These are phyloP conservation scores for Macquaria australasica DNA, from an alignment of 2,113 vertebrate genomes.

Conservation along the genomic window DNA sequence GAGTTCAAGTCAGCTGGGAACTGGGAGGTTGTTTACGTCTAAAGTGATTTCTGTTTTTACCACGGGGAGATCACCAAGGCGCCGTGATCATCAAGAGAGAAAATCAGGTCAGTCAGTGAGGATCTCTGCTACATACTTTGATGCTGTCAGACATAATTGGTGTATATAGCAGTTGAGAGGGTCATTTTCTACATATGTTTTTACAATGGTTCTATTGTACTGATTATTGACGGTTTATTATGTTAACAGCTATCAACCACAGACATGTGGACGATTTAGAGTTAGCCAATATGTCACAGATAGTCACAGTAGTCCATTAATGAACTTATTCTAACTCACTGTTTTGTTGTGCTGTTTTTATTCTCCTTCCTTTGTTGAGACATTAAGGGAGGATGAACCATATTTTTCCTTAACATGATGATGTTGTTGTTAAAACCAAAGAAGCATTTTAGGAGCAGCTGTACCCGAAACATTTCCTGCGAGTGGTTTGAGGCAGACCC, in stretches of 20 bases:
- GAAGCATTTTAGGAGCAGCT: constrained; percentile 42
- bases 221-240: not conserved
- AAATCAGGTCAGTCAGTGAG: constrained; percentile 41
- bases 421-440: constrained; percentile 26
- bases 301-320: not conserved
- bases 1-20: constrained; percentile 56
- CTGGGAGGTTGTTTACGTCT: constrained; percentile 56
- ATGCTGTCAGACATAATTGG: not conserved
- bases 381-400: not conserved
- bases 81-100: constrained; percentile 36
- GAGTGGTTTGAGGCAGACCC: constrained; percentile 55
- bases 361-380: not conserved
- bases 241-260: not conserved
- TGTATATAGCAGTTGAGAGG: constrained; percentile 6
- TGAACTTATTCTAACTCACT: not conserved
- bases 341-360: not conserved
- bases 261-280: not conserved
- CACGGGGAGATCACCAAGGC: constrained; percentile 27
- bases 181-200: not conserved
- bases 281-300: not conserved
- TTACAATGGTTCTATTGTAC: not conserved
- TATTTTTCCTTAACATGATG: constrained; percentile 23
- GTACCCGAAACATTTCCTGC: constrained; percentile 54
- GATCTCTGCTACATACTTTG: constrained; percentile 6
- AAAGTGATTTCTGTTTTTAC: constrained; percentile 45